Evolutionary conservation across 2,797 vertebrate species (phyloP), one percentile per base, ranked within the genome.

Genomic region (Enteromius mattozi): DNA sequence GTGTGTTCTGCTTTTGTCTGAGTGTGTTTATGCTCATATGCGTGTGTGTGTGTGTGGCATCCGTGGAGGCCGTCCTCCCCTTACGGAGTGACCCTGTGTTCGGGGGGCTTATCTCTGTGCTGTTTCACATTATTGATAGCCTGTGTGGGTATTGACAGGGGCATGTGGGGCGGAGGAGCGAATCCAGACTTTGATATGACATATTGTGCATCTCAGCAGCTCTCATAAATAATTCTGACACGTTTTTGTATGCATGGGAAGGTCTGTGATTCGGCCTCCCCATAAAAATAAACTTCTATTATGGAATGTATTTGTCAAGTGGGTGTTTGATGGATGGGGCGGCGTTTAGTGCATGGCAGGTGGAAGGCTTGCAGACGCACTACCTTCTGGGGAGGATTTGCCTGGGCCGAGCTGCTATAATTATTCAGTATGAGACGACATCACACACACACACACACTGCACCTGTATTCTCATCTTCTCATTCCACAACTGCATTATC

Each of bases 231-330:
- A 99, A 99, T 98, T 97, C 95, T 99, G 98, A 99, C 98, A 99
- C 97, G 93, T 98, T 99, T 99, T 98, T 98, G 97, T 99, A 99
- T 99, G 98, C 98, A 99, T 99, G 97, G 98, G 97, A 97, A 99
- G 98, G 97, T 97, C 97, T 98, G 98, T 99, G 97, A 99, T 99
- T 99, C 98, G 97, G 97, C 97, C 98, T 98, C 97, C 97, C 97
- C 94, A 98, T 98, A 99, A 99, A 99, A 99, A 99, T 99, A 99
- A 99, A 99, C 98, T 99, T 99, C 97, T 99, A 99, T 99, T 99
- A 99, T 99, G 97, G 98, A 98, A 99, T 98, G 97, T 99, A 99
- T 99, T 99, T 99, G 98, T 99, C 98, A 99, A 99, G 97, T 97
- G 97, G 96, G 95, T 96, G 94, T 87, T 95, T 99, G 98, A 99